phyloP scores from a whole-genome alignment of 2,113 vertebrate species.

The Petrocephalus microphthalmus region DNA sequence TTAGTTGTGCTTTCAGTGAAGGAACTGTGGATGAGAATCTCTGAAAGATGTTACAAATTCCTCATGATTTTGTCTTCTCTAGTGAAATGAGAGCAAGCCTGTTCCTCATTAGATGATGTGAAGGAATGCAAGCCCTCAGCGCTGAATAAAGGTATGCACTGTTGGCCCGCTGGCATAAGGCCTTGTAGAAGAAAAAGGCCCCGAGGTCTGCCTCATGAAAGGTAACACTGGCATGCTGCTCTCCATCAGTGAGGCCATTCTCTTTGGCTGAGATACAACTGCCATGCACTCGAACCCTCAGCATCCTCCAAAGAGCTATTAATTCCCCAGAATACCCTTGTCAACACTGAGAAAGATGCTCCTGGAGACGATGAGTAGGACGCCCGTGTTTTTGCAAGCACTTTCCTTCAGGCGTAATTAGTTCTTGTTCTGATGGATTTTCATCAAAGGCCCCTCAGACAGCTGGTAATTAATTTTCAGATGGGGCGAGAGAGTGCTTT shows the following conservation, averaged over 20 bases:
- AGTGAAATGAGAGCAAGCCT: neutral
- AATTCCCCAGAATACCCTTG: neutral
- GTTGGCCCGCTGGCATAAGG: neutral
- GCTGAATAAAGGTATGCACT: neutral
- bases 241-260: neutral
- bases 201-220: neutral
- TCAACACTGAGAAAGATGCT: neutral
- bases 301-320: neutral
- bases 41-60: neutral
- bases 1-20: neutral
- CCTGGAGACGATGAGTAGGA: slow-evolving; percentile 30
- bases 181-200: neutral
- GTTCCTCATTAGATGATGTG: neutral
- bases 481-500: slow-evolving; percentile 47
- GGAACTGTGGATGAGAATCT: neutral
- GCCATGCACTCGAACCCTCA: neutral
- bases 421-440: slow-evolving; percentile 46
- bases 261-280: neutral
- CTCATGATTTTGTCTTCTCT: neutral
- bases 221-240: neutral
- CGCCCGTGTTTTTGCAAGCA: slow-evolving; percentile 34
- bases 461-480: slow-evolving; percentile 59
- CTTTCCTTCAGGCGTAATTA: slow-evolving; percentile 46
- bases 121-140: neutral
- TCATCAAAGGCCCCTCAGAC: slow-evolving; percentile 61